These are phyloP conservation scores for Guaruba guarouba DNA, from an alignment of 2,113 vertebrate species.

Conservation along the genomic window DNA sequence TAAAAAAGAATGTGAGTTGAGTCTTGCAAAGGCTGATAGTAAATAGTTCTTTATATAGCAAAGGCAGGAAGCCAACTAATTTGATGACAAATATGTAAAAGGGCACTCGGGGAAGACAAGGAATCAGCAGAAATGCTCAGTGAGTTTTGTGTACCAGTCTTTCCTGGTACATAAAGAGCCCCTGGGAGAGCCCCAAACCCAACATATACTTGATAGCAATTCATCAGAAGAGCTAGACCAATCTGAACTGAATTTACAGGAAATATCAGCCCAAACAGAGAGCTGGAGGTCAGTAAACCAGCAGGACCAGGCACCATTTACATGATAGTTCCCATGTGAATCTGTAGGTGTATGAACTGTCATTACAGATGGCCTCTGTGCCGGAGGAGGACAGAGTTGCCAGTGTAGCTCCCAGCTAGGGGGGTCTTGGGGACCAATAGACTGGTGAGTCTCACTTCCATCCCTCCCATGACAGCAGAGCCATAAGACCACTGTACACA, in stretches of 20 bases:
- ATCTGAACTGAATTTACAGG: not conserved
- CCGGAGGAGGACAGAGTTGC: not conserved
- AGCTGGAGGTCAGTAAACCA: not conserved
- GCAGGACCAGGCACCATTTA: not conserved
- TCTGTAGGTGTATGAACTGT: not conserved
- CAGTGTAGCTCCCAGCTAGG: not conserved
- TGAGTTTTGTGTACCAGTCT: not conserved
- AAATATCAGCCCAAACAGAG: not conserved
- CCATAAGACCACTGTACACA: not conserved
- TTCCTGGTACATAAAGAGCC: not conserved
- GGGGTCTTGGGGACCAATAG: not conserved
- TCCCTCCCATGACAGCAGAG: not conserved
- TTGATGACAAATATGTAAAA: not conserved
- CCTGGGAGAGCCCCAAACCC: not conserved
- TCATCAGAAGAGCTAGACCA: not conserved
- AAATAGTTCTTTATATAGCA: not conserved
- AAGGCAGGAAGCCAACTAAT: slow-evolving; percentile 12
- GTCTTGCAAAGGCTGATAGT: not conserved
- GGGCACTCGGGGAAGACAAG: not conserved
- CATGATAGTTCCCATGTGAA: not conserved
- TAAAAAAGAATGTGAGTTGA: not conserved
- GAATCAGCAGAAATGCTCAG: not conserved
- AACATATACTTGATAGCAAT: not conserved
- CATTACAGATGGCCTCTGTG: not conserved
- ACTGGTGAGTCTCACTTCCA: not conserved